Conservation (phyloP, 1,140 invertebrate genomes). For the Hyles vespertilio region DNA sequence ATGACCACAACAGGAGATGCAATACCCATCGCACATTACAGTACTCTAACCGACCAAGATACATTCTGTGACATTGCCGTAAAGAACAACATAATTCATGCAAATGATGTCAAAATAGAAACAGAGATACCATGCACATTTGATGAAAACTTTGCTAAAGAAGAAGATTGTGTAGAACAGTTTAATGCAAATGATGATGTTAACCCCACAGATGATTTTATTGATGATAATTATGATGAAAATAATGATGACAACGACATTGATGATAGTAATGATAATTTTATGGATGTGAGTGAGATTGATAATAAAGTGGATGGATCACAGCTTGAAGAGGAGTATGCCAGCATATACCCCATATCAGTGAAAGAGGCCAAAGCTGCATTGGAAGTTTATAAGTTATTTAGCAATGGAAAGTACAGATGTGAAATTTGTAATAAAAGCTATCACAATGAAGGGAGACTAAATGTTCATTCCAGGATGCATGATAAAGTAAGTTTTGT, state of each 20-base stretch:
- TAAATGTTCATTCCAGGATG: slow-evolving; percentile 53
- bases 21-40: slow-evolving; percentile 43
- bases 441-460: slow-evolving; percentile 44
- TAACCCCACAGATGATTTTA: slow-evolving; percentile 4
- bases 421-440: slow-evolving; percentile 46
- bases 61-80: slow-evolving; percentile 23
- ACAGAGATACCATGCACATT: background rate
- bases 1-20: slow-evolving; percentile 24
- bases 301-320: slow-evolving; percentile 37
- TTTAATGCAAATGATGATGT: background rate
- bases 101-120: slow-evolving; percentile 15
- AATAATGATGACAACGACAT: slow-evolving; percentile 24
- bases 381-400: slow-evolving; percentile 53
- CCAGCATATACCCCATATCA: slow-evolving; percentile 43
- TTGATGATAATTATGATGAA: slow-evolving; percentile 17
- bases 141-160: slow-evolving; percentile 5
- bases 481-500: slow-evolving; percentile 50
- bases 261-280: slow-evolving; percentile 19
- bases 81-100: slow-evolving; percentile 10
- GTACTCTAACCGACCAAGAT: slow-evolving; percentile 32
- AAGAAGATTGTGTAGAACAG: slow-evolving; percentile 5
- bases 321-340: slow-evolving; percentile 56
- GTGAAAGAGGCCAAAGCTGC: slow-evolving; percentile 52
- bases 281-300: slow-evolving; percentile 17
- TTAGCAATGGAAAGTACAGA: slow-evolving; percentile 38